Evolutionary conservation across 2,113 vertebrate species (phyloP).

Genomic region (Platysternon megacephalum): DNA sequence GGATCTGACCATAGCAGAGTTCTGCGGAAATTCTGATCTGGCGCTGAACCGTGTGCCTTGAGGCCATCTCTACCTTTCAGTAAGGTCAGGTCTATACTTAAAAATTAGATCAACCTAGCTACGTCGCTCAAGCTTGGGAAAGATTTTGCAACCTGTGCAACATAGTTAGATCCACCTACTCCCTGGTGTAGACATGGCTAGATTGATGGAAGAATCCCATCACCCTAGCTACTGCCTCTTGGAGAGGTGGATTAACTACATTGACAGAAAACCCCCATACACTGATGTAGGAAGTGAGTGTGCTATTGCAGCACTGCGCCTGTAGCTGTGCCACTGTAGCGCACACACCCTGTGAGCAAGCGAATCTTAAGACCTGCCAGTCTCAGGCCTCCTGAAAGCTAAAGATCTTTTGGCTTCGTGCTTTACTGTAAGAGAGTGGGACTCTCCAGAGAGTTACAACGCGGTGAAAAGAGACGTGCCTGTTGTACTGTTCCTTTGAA

Average conservation of each 20-base stretch:
- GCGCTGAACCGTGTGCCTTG: neutral
- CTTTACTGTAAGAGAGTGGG: neutral
- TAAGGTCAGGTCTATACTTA: neutral
- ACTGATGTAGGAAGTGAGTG: neutral
- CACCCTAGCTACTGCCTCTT: too few relatives aligned
- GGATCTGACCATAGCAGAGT: accelerated
- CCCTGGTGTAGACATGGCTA: too few relatives aligned
- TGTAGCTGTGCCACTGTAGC: neutral
- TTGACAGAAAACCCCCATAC: too few relatives aligned
- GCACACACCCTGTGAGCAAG: neutral
- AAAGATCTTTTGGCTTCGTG: neutral
- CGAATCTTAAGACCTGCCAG: neutral
- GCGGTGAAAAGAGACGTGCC: neutral
- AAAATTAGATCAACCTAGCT: too few relatives aligned
- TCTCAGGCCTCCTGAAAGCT: neutral
- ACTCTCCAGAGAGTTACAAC: neutral
- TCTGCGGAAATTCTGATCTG: neutral
- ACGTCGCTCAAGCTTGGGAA: too few relatives aligned
- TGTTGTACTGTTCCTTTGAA: neutral
- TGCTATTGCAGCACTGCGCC: neutral
- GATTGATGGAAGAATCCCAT: too few relatives aligned
- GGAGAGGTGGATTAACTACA: too few relatives aligned
- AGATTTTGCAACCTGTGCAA: too few relatives aligned
- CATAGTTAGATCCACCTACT: too few relatives aligned
- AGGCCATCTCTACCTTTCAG: neutral